These are phyloP conservation scores for Linhomoeus sp. DNA, from an alignment of 2,888 invertebrate species.

Conservation along the genomic window DNA sequence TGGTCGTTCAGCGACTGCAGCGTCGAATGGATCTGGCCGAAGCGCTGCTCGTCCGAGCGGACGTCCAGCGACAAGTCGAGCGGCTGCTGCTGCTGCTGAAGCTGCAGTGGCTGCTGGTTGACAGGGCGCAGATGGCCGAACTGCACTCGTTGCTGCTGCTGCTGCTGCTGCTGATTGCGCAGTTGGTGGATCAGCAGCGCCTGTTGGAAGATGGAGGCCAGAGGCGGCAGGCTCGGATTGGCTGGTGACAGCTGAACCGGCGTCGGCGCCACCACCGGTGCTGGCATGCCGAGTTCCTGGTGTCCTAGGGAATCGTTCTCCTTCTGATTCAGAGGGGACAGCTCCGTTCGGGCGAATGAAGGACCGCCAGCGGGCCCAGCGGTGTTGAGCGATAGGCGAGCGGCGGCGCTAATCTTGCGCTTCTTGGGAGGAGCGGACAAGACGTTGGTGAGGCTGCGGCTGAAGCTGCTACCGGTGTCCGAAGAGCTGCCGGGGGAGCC, in stretches of 20 bases:
- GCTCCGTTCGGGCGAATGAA: neutral
- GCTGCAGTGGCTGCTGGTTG: neutral
- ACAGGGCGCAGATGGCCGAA: neutral
- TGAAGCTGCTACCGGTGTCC: neutral
- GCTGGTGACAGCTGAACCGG: neutral
- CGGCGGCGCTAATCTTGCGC: neutral
- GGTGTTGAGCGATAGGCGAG: neutral
- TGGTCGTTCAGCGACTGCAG: neutral
- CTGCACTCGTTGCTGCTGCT: neutral
- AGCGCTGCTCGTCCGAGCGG: slow-evolving; percentile 1
- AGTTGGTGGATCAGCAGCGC: neutral
- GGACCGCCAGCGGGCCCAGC: neutral
- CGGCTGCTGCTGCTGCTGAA: neutral
- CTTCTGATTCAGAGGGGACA: too few relatives aligned
- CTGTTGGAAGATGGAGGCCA: neutral
- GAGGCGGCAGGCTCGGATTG: neutral
- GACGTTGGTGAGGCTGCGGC: neutral
- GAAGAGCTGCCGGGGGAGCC: neutral
- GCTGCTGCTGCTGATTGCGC: neutral
- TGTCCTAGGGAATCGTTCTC: neutral
- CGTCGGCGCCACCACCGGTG: neutral
- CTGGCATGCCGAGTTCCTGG: neutral
- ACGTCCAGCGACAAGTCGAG: neutral
- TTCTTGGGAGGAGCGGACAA: neutral
- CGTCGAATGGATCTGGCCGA: neutral